Evolutionary conservation across 2,113 vertebrate species (phyloP), one percentile per base, ranked within the genome.

Genomic region (Brachyistius frenatus): DNA sequence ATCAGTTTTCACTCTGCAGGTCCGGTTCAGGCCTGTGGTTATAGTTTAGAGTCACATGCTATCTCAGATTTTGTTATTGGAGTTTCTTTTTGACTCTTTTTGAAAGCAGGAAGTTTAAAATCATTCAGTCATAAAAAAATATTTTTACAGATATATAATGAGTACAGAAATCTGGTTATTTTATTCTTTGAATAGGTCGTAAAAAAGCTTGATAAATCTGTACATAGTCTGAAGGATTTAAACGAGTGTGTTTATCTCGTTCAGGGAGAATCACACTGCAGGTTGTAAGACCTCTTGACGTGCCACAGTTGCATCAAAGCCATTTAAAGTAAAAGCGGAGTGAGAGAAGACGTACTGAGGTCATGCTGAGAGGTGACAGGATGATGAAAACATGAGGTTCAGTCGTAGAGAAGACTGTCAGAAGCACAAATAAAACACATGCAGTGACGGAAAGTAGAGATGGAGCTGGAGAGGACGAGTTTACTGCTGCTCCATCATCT

Each of bases 251-350:
- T 6, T 35, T 4, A 15, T 8, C 52, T 36, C 2, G 5, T 32
- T 16, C 16, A 32, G 31, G 49, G 5, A 8, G 6, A 61, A 47
- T 23, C 8, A 49, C 0, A 15, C 16, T 4, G 35, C 4, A 30
- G 5, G 4, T 9, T 13, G 6, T 16, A 58, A 10, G 0, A 70
- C 82, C 91, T 85, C 85, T 90, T 90, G 82, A 91, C 70, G 69
- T 88, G 66, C 87, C 88, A 90, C 86, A 77, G 57, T 70, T 80
- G 88, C 82, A 88, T 66, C 63, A 80, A 66, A 83, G 35, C 16
- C 55, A 71, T 82, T 79, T 39, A 61, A 86, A 81, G 52, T 53
- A 73, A 78, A 85, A 76, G 66, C 60, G 68, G 79, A 36, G 61
- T 61, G 70, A 85, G 54, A 82, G 33, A 76, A 58, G 36, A 44